Base-by-base conservation (phyloP, 2,113 vertebrate genomes). In the Phoenicopterus ruber region DNA sequence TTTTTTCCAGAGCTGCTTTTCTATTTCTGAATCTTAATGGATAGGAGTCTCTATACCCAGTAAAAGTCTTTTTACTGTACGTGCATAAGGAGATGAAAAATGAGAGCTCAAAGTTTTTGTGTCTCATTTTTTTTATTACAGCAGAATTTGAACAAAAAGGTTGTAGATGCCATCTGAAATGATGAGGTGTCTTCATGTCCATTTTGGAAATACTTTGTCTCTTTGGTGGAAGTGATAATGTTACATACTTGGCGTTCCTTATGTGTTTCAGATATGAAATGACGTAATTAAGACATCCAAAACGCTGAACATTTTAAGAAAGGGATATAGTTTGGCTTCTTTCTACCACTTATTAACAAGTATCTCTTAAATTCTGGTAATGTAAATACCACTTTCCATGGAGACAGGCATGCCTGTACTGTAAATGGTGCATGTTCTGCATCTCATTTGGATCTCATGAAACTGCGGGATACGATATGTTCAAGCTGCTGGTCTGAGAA, bases 401-500 rank as follows among this genome's bases (percentile, higher is more conserved):
- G 58, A 57, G 91, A 40, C 62, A 94, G 71, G 52, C 14, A 1
- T 1, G 61, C 34, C 47, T 76, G 26, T 69, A 17, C 67, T 76
- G 36, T 94, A 69, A 96, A 58, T n/a, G 42, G 44, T 76, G 54
- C 36, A 26, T 65, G 83, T 87, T 94, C 81, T 95, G 93, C 63
- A 71, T 91, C 81, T 95, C 24, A 15, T 88, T 97, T 91, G 55
- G 59, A 46, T 67, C 82, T 83, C 15, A 2, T 90, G 91, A 88
- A 95, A 57, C 78, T 65, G 65, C 2, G 2, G 79, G 79, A 74
- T 77, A 65, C 1, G 11, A 88, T 91, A 58, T 2, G 6, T 96
- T 96, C 76, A 92, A 95, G 82, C 82, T 96, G 95, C 74, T 57
- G 67, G 42, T 89, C 76, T 26, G 82, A 92, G 82, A 93, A 79